Percentiles rank a stretch among this genome's conserved stretches.
Conservation (phyloP, 2,797 vertebrate species). For the Sarcoramphus papa region DNA sequence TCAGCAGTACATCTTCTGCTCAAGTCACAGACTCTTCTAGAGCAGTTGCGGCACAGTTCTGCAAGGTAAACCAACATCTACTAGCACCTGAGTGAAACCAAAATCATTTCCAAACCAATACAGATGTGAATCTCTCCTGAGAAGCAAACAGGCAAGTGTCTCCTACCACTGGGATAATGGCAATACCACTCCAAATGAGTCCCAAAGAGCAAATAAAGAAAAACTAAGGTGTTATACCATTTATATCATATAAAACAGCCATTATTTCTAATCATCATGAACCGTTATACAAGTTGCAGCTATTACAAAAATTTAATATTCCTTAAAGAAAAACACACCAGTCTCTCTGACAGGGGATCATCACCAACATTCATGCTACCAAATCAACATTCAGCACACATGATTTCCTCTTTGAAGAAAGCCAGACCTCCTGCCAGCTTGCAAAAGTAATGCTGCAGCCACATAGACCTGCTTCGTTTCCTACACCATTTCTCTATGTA, state of each 20-base stretch:
- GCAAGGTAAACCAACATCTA: background rate
- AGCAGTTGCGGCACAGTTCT: background rate
- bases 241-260: background rate
- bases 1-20: background rate
- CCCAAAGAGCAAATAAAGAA: background rate
- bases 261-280: background rate
- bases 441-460: background rate
- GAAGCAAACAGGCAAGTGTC: background rate
- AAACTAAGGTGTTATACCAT: background rate
- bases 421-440: background rate
- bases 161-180: background rate
- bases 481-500: fast-evolving
- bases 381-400: fast-evolving
- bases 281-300: background rate
- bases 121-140: background rate
- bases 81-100: background rate
- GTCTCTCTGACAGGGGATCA: background rate
- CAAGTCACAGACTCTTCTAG: background rate
- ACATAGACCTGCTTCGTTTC: background rate
- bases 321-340: background rate
- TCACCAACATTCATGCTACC: background rate
- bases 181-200: background rate
- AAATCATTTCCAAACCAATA: background rate
- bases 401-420: background rate
- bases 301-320: background rate